These are phyloP conservation scores for Cyprinodon brontotheroides DNA, from an alignment of 2,113 vertebrate species.

Conservation along the genomic window DNA sequence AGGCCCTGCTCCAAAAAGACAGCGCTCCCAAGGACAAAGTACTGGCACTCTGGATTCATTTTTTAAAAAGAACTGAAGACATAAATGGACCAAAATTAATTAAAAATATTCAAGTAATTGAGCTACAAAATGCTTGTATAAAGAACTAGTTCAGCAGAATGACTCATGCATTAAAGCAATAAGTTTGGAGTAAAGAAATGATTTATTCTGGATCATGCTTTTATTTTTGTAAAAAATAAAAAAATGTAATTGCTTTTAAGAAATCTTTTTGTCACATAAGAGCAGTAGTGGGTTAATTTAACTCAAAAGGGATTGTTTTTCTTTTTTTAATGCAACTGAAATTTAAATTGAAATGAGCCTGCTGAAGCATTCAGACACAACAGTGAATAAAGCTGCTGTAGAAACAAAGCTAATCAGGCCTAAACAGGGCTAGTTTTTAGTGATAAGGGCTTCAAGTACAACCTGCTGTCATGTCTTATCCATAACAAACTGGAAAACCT, in stretches of 20 bases:
- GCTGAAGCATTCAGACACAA: not conserved
- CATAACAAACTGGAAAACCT: not conserved
- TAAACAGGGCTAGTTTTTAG: not conserved
- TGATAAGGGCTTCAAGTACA: not conserved
- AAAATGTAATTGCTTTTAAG: slow-evolving; percentile 5
- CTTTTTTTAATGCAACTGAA: not conserved
- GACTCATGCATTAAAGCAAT: not conserved
- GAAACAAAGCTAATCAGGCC: not conserved
- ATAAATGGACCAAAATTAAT: not conserved
- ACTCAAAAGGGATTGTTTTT: not conserved
- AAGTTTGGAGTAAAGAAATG: not conserved
- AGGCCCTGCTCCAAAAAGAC: slow-evolving; percentile 80
- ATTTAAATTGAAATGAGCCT: not conserved
- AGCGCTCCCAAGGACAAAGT: slow-evolving; percentile 68
- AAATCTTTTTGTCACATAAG: not conserved
- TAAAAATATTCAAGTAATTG: not conserved
- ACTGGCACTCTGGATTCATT: slow-evolving; percentile 86
- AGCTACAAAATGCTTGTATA: not conserved
- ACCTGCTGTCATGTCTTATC: not conserved
- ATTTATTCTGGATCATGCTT: slow-evolving; percentile 1
- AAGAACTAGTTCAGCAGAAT: not conserved
- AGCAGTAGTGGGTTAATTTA: slow-evolving; percentile 30
- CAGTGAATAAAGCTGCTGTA: not conserved
- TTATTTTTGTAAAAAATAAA: slow-evolving; percentile 3
- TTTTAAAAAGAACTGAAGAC: slow-evolving; percentile 82